These are phyloP conservation scores for Habroteleia sp. DNA, from an alignment of 2,888 invertebrate genomes.

Conservation along the genomic window DNA sequence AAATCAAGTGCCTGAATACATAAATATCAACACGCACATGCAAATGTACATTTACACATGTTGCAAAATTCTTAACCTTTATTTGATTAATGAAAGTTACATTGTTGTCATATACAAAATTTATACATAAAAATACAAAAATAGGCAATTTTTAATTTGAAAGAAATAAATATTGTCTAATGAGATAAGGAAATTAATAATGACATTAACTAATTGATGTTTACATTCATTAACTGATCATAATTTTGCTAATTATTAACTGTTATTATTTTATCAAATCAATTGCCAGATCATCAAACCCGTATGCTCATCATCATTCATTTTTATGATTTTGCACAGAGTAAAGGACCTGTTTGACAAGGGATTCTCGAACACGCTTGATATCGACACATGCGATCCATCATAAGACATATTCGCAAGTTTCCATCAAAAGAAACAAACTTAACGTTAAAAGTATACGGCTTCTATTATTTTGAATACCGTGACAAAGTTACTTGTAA, in stretches of 20 bases:
- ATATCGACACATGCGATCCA: constrained; percentile 2
- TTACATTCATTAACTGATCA: not conserved
- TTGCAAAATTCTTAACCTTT: too few relatives aligned
- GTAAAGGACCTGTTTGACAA: constrained; percentile 8
- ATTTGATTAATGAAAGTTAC: too few relatives aligned
- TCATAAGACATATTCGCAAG: constrained; percentile 9
- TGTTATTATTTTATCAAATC: not conserved
- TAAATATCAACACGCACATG: too few relatives aligned
- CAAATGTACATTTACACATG: too few relatives aligned
- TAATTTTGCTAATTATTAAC: not conserved
- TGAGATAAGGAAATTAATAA: not conserved
- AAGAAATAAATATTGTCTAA: not conserved
- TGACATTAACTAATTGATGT: not conserved
- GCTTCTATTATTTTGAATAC: not conserved
- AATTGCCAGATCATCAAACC: not conserved
- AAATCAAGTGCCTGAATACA: too few relatives aligned
- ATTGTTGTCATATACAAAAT: too few relatives aligned
- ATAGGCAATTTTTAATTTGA: too few relatives aligned
- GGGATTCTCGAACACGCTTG: constrained; percentile 16
- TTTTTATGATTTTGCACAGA: constrained; percentile 37
- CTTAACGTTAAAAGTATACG: not conserved
- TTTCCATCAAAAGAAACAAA: constrained; percentile 3
- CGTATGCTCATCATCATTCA: not conserved
- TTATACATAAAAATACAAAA: too few relatives aligned
- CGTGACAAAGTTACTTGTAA: not conserved